Percentiles rank a stretch among this genome's conserved stretches.
These are phyloP conservation scores for Corythucha ciliata DNA, from an alignment of 2,888 invertebrate genomes.

Conservation along the genomic window DNA sequence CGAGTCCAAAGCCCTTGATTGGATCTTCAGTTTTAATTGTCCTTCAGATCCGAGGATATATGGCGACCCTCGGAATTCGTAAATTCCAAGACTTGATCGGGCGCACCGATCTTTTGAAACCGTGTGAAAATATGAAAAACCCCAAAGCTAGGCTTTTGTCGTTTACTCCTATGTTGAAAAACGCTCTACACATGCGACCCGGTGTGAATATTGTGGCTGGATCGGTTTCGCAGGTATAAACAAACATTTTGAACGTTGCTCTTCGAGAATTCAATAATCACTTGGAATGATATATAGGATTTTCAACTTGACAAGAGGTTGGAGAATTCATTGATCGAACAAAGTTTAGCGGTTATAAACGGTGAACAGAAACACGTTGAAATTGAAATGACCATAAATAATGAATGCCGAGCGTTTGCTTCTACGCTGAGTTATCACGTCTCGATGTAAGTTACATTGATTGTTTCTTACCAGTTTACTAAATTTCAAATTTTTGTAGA, in stretches of 20 bases:
- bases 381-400: constrained; percentile 71
- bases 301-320: constrained; percentile 76
- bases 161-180: constrained; percentile 74
- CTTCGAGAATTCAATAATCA: background rate
- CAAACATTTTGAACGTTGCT: too few relatives aligned
- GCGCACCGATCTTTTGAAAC: constrained; percentile 76
- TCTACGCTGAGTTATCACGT: constrained; percentile 91
- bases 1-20: background rate
- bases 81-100: constrained; percentile 86
- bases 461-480: constrained; percentile 2
- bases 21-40: background rate
- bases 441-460: constrained; percentile 60
- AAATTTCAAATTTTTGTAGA: too few relatives aligned
- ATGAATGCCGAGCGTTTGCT: constrained; percentile 87
- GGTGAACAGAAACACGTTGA: constrained; percentile 58
- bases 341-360: constrained; percentile 61
- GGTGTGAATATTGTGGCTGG: constrained; percentile 86
- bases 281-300: constrained; percentile 48
- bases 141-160: constrained; percentile 78
- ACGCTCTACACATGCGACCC: constrained; percentile 81
- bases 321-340: constrained; percentile 67
- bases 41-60: constrained; percentile 73
- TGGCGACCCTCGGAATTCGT: constrained; percentile 84
- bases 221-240: constrained; percentile 58
- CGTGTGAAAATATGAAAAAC: constrained; percentile 56